These are phyloP conservation scores for Gadus macrocephalus DNA, from an alignment of 2,113 vertebrate genomes.

Conservation along the genomic window DNA sequence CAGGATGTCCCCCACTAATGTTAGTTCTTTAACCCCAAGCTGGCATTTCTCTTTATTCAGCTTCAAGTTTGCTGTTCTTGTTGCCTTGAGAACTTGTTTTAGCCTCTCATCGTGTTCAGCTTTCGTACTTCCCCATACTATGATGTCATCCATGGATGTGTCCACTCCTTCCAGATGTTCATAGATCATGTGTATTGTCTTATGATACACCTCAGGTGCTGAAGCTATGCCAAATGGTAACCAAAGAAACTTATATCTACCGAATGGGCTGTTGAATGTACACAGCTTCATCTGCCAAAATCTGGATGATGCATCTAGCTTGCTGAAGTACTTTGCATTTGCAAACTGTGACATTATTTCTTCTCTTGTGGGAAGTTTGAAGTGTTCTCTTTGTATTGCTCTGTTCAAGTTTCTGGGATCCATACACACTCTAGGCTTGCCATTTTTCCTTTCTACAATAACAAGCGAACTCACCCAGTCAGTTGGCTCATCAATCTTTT, in stretches of 20 bases:
- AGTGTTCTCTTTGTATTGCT: constrained; percentile 33
- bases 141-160: constrained; percentile 22
- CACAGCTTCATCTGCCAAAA: constrained; percentile 33
- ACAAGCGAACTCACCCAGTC: constrained; percentile 19
- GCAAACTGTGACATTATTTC: constrained; percentile 38
- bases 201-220: constrained; percentile 16
- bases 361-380: constrained; percentile 23
- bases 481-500: constrained; percentile 16
- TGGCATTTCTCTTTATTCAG: not conserved
- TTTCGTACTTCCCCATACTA: not conserved
- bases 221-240: constrained; percentile 14
- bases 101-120: too few relatives aligned
- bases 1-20: constrained; percentile 28
- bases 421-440: constrained; percentile 14
- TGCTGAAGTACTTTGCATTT: constrained; percentile 31
- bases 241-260: constrained; percentile 16
- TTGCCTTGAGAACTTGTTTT: too few relatives aligned
- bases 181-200: too few relatives aligned
- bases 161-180: not conserved
- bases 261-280: not conserved
- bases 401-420: constrained; percentile 34
- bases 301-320: constrained; percentile 26
- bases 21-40: constrained; percentile 14
- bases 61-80: too few relatives aligned
- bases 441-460: constrained; percentile 19